These are phyloP conservation scores for Mormoops blainvillei DNA, from an alignment of 2,113 vertebrate species.

Conservation along the genomic window DNA sequence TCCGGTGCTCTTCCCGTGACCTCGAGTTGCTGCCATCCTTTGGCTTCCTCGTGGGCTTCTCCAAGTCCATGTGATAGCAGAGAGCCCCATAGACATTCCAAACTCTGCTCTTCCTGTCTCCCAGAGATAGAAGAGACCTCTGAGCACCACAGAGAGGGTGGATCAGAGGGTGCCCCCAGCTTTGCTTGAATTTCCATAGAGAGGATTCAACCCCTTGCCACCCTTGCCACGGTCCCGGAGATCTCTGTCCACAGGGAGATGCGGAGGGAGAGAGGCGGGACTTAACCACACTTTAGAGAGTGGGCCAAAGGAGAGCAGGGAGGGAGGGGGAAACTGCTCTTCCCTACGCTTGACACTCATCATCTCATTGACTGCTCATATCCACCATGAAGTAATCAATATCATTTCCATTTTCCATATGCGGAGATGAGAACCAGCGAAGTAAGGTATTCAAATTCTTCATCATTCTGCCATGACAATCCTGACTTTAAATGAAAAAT, in stretches of 20 bases:
- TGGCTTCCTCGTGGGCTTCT: not conserved
- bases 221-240: not conserved
- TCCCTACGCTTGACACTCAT: not conserved
- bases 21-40: not conserved
- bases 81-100: not conserved
- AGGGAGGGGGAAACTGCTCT: not conserved
- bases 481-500: not conserved
- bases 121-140: not conserved
- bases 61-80: not conserved
- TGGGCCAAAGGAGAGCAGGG: not conserved
- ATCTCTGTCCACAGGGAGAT: not conserved
- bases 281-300: not conserved
- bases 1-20: not conserved
- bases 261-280: not conserved
- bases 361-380: not conserved
- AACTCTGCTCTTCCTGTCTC: not conserved
- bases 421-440: not conserved
- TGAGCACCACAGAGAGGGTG: not conserved
- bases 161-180: not conserved
- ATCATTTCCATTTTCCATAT: not conserved
- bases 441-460: not conserved
- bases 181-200: not conserved
- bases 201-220: not conserved
- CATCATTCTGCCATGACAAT: not conserved
- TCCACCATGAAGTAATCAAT: not conserved